Percentiles rank a stretch among this genome's conserved stretches.
phyloP scores from a whole-genome alignment of 2,888 invertebrate genomes.

The Nebria brevicollis region DNA sequence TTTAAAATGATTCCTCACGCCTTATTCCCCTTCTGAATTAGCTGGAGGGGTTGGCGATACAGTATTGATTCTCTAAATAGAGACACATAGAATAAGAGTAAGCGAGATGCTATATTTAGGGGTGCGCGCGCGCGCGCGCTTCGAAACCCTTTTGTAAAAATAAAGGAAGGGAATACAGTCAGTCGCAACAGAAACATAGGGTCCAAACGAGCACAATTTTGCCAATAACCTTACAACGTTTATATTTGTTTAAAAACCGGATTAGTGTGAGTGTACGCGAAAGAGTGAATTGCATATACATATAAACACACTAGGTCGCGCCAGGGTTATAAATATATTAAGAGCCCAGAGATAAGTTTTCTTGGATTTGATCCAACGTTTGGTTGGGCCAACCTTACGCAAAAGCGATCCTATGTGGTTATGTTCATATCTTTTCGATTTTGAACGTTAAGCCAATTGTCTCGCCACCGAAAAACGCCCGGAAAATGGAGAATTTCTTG shows the following conservation, averaged over 20 bases:
- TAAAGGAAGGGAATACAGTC: neutral
- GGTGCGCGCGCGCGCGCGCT: neutral
- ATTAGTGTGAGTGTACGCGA: neutral
- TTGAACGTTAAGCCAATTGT: slow-evolving; percentile 38
- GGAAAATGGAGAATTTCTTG: slow-evolving; percentile 33
- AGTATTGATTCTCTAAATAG: neutral
- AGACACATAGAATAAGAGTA: neutral
- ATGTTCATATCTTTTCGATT: slow-evolving; percentile 43
- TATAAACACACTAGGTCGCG: slow-evolving; percentile 9
- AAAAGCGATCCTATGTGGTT: slow-evolving; percentile 16
- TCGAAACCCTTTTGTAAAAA: neutral
- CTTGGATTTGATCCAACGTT: slow-evolving; percentile 24
- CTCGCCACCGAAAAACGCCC: slow-evolving; percentile 23
- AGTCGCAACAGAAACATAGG: slow-evolving; percentile 11
- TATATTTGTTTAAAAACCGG: neutral
- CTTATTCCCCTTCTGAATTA: neutral
- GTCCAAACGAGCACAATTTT: neutral
- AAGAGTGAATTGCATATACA: neutral
- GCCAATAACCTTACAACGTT: neutral
- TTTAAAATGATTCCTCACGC: neutral
- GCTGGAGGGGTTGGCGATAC: neutral
- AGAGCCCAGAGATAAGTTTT: slow-evolving; percentile 28
- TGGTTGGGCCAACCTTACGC: slow-evolving; percentile 36
- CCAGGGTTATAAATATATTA: slow-evolving; percentile 30
- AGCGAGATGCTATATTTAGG: neutral